These are phyloP conservation scores for Perccottus glenii DNA, from an alignment of 2,113 vertebrate species.

Conservation along the genomic window DNA sequence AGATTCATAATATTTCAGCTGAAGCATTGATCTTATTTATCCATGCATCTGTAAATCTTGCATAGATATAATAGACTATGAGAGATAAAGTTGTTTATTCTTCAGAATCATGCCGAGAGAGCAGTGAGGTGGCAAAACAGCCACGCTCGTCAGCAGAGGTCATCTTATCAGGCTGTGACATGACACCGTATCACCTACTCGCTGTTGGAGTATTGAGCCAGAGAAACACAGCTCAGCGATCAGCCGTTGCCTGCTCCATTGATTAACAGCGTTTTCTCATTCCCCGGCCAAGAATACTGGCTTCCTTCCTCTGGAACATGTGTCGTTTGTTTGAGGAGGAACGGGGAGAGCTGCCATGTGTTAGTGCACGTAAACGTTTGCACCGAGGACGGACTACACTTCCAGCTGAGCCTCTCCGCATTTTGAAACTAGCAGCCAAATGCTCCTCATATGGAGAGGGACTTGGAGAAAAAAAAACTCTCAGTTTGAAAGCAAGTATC, in stretches of 20 bases:
- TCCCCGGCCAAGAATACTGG: conserved; percentile 39
- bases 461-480: conserved; percentile 12
- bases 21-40: too few relatives aligned
- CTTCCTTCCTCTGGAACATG: conserved; percentile 28
- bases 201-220: conserved; percentile 26
- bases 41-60: too few relatives aligned
- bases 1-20: too few relatives aligned
- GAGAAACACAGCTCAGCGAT: conserved; percentile 52
- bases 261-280: conserved; percentile 59
- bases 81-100: not conserved
- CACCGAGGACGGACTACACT: conserved; percentile 49
- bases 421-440: conserved; percentile 62
- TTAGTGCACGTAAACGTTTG: conserved; percentile 50
- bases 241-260: conserved; percentile 54
- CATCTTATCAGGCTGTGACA: conserved; percentile 49
- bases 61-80: too few relatives aligned
- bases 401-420: conserved; percentile 66
- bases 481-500: conserved; percentile 48
- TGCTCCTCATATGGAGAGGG: conserved; percentile 51
- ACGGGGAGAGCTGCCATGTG: conserved; percentile 39
- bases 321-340: conserved; percentile 60
- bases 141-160: conserved; percentile 40
- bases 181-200: conserved; percentile 45
- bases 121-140: conserved; percentile 36
- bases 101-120: conserved; percentile 17